Percentiles rank a stretch among this genome's conserved stretches.
phyloP scores from a whole-genome alignment of 2,797 vertebrate species.

The Eurystomus glaucurus region DNA sequence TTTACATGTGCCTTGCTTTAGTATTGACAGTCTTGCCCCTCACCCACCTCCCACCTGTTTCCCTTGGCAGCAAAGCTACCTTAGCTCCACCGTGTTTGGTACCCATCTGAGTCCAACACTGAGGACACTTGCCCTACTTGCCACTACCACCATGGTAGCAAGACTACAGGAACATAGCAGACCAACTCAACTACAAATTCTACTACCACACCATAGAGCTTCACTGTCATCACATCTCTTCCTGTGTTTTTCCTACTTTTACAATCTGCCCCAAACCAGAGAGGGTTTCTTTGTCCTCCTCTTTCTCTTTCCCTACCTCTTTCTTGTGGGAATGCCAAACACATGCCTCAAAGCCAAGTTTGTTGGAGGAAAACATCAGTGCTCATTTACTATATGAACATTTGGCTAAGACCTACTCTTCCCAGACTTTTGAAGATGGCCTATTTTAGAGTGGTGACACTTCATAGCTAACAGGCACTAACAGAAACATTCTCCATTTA shows the following conservation, averaged over 20 bases:
- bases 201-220: background rate
- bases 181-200: background rate
- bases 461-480: slow-evolving; percentile 37
- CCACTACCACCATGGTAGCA: background rate
- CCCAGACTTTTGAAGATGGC: slow-evolving; percentile 5
- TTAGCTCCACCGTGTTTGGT: rapidly evolving
- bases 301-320: background rate
- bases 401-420: background rate
- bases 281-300: background rate
- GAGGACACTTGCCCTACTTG: background rate
- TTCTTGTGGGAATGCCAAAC: slow-evolving; percentile 42
- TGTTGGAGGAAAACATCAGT: background rate
- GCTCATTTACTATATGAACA: slow-evolving; percentile 23
- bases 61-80: background rate
- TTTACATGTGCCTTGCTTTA: background rate
- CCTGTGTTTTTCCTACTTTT: background rate
- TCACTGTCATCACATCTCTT: background rate
- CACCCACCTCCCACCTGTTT: background rate
- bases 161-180: background rate
- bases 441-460: slow-evolving; percentile 11
- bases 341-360: background rate
- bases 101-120: rapidly evolving
- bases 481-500: slow-evolving; percentile 6
- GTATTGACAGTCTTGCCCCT: background rate
- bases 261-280: background rate